Conservation (phyloP, 1,140 invertebrate genomes). For the Tigriopus japonicus region DNA sequence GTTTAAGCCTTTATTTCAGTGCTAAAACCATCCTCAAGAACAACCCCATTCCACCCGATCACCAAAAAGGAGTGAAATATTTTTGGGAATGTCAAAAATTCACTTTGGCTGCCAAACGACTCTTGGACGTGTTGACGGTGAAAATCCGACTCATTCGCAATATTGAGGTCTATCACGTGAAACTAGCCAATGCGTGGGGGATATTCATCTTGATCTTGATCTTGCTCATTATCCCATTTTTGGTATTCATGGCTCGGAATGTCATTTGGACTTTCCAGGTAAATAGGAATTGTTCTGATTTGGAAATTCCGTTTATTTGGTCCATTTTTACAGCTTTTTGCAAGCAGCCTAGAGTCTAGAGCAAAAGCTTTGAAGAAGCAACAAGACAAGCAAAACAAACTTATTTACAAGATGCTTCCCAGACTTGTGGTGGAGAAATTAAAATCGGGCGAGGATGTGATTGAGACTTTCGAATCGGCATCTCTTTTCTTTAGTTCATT, state of each 20-base stretch:
- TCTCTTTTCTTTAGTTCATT: conserved; percentile 88
- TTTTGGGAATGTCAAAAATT: not conserved
- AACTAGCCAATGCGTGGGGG: not conserved
- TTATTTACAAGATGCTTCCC: conserved; percentile 20
- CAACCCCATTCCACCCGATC: not conserved
- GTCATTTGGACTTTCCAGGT: not conserved
- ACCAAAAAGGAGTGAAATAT: not conserved
- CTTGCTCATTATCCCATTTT: not conserved
- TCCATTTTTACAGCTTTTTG: not conserved
- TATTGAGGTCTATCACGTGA: not conserved
- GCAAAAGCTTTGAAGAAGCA: no score
- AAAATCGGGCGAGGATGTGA: conserved; percentile 22
- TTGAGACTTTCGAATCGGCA: conserved; percentile 48
- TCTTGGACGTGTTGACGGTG: not conserved
- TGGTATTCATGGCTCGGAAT: not conserved
- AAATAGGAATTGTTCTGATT: no score
- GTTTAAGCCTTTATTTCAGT: no score
- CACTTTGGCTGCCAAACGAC: not conserved
- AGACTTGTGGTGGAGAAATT: conserved; percentile 28
- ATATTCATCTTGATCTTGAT: not conserved
- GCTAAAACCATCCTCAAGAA: no score
- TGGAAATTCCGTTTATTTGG: no score
- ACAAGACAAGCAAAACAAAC: no score
- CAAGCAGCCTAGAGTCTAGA: no score
- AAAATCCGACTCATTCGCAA: not conserved